Base-by-base conservation (phyloP, 1,140 invertebrate genomes). In the Heliconius melpomene region DNA sequence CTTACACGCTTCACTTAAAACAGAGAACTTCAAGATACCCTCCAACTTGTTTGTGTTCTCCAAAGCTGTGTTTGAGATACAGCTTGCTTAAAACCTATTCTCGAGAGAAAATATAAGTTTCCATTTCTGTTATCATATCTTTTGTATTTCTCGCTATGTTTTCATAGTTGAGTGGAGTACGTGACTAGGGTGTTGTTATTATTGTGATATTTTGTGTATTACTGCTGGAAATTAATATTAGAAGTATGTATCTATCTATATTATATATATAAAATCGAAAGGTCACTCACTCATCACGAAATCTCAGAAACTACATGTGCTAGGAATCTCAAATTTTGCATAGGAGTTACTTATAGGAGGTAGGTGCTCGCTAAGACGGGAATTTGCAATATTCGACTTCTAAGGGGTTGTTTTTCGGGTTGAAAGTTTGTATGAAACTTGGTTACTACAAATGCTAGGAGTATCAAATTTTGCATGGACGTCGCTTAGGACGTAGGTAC, bases 1-100 rank as follows among this genome's bases (percentile, higher is more conserved):
- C 60, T 66, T 66, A 66, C 26, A 66, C 60, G 60, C 60, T 66
- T 29, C 60, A 66, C 60, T 66, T 66, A 66, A 66, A 66, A 66
- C 60, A 16, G 60, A 66, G 26, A 66, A 66, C 60, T 66, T 29
- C 60, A 66, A 66, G 26, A 66, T n/a, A n/a, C n/a, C n/a, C n/a
- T 66, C 60, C 29, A 66, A 29, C 60, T 66, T 66, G 60, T 29
- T 66, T 66, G 60, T 66, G 57, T 11, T 66, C 60, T 66, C 60
- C 13, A 57, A 11, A 2, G 0, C 60, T 16, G 26, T 66, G 1
- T 66, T 66, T 66, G 23, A 66, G 60, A 66, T 66, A 66, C 60
- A 66, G 26, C 60, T 66, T 66, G 60, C 60, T 66, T 60, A 29
- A 66, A 66, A 66, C 13, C 26, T 66, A 66, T 66, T 29, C 23